These are phyloP conservation scores for Mesaphorura yosii DNA, from an alignment of 1,140 invertebrate genomes.

Conservation along the genomic window DNA sequence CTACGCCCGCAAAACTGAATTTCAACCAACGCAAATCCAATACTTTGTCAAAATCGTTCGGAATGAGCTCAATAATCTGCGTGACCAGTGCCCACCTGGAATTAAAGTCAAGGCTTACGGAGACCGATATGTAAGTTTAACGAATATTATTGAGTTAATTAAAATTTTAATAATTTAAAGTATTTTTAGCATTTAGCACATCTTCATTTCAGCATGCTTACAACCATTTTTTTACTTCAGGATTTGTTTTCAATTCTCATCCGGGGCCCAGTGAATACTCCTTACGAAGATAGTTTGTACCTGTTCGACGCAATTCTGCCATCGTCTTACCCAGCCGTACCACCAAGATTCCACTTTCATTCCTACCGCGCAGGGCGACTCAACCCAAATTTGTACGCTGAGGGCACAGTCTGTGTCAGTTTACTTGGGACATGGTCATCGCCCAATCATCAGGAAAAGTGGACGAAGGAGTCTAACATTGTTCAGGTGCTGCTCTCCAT, in stretches of 20 bases:
- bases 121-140: not conserved
- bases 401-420: slow-evolving; percentile 9
- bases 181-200: not conserved
- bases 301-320: slow-evolving; percentile 6
- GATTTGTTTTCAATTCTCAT: slow-evolving; percentile 11
- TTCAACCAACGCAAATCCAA: not conserved
- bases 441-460: slow-evolving; percentile 1
- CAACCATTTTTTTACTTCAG: slow-evolving; percentile 4
- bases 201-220: not conserved
- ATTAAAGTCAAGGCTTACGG: not conserved
- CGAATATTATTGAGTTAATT: not conserved
- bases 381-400: slow-evolving; percentile 12
- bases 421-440: slow-evolving; percentile 11
- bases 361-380: not conserved
- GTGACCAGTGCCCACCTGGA: not conserved
- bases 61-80: not conserved
- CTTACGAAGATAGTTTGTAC: slow-evolving; percentile 9
- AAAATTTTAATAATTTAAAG: not conserved
- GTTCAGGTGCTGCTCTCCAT: slow-evolving; percentile 13
- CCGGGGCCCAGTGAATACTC: slow-evolving; percentile 5
- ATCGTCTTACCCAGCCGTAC: not conserved
- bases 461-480: not conserved
- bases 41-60: not conserved
- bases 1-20: not conserved
- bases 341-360: slow-evolving; percentile 6